Conservation (phyloP, 2,113 vertebrate species). For the Calcarius ornatus region DNA sequence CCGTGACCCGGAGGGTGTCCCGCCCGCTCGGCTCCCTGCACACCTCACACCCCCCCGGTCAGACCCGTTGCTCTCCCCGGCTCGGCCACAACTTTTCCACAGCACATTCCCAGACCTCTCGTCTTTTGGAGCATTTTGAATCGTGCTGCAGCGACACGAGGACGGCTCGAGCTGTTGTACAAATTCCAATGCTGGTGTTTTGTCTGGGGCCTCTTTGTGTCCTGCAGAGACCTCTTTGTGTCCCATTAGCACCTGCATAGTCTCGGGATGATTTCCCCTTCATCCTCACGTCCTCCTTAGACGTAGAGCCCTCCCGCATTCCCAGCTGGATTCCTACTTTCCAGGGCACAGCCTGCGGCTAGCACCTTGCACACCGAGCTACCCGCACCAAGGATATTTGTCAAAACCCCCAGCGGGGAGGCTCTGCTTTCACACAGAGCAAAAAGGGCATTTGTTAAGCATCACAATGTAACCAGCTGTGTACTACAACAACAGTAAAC, state of each 20-base stretch:
- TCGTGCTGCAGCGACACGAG: not conserved
- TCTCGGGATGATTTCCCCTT: too few relatives aligned
- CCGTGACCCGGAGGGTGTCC: not conserved
- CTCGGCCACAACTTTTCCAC: not conserved
- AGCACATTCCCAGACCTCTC: not conserved
- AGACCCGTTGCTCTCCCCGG: too few relatives aligned
- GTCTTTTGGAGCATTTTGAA: not conserved
- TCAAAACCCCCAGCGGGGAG: too few relatives aligned
- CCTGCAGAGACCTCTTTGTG: too few relatives aligned
- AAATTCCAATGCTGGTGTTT: not conserved
- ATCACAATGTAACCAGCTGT: not conserved
- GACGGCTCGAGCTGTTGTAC: rapidly evolving
- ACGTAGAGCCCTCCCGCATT: rapidly evolving
- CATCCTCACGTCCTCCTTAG: not conserved
- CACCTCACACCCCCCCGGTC: not conserved
- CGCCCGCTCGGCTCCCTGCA: not conserved
- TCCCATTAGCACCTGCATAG: not conserved
- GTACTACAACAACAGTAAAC: not conserved
- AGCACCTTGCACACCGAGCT: not conserved
- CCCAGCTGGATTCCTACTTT: not conserved
- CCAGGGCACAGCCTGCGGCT: not conserved
- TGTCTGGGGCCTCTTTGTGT: too few relatives aligned
- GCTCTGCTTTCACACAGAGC: not conserved
- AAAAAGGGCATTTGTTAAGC: not conserved
- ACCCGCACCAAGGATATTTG: not conserved